These are phyloP conservation scores for Paradoxurus hermaphroditus DNA, from an alignment of 2,113 vertebrate genomes.

Conservation along the genomic window DNA sequence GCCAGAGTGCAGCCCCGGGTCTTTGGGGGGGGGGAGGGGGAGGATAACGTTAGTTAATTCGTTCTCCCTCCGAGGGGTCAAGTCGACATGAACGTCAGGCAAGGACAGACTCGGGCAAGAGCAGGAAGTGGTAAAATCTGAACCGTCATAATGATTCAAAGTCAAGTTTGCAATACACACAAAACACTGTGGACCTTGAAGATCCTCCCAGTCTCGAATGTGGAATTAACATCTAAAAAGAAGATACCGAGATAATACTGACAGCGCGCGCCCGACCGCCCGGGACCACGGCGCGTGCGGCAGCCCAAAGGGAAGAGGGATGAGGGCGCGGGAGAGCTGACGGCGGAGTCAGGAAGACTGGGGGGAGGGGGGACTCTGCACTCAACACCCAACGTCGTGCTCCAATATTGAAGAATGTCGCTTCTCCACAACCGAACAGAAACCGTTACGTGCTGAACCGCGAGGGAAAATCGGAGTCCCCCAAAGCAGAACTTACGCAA, in stretches of 20 bases:
- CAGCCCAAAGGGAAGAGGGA: not conserved
- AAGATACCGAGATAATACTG: not conserved
- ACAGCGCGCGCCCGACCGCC: no score
- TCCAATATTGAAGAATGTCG: not conserved
- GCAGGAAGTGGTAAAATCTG: not conserved
- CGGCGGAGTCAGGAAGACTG: fast-evolving
- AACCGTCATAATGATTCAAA: not conserved
- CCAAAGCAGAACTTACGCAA: not conserved
- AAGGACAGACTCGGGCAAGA: not conserved
- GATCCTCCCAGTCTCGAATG: not conserved
- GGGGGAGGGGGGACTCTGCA: not conserved
- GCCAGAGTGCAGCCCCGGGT: slow-evolving; percentile 91
- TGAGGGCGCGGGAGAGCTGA: fast-evolving
- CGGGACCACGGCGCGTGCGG: fast-evolving
- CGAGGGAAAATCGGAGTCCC: not conserved
- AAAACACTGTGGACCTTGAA: not conserved
- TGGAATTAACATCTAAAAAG: not conserved
- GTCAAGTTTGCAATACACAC: not conserved
- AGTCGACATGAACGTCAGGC: not conserved
- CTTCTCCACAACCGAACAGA: not conserved
- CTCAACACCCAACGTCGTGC: no score
- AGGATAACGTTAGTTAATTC: not conserved
- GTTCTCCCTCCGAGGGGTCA: fast-evolving
- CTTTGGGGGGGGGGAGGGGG: slow-evolving; percentile 61
- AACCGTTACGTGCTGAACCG: not conserved